Evolutionary conservation across 2,888 invertebrate species (phyloP).

Genomic region (Graphium colonna): DNA sequence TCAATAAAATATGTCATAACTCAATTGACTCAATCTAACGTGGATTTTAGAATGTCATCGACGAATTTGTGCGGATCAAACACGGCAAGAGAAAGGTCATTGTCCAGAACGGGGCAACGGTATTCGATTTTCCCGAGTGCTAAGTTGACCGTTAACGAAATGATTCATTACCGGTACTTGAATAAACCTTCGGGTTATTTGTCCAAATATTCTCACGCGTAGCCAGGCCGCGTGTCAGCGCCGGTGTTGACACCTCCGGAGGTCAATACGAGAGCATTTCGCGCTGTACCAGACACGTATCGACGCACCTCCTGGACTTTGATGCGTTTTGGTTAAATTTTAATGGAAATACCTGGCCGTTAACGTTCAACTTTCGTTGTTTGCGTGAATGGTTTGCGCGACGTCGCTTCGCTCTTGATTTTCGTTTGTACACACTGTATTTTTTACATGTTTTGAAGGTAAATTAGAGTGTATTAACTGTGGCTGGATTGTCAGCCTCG

Average conservation of each 20-base stretch:
- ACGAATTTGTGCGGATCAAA: conserved; percentile 58
- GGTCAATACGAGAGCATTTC: conserved; percentile 70
- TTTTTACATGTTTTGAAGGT: too few relatives aligned
- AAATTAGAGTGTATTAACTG: too few relatives aligned
- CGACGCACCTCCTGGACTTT: conserved; percentile 47
- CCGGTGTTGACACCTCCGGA: conserved; percentile 67
- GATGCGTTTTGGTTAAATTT: conserved; percentile 36
- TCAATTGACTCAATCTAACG: conserved; percentile 10
- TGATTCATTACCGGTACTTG: conserved; percentile 74
- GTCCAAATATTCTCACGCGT: conserved; percentile 77
- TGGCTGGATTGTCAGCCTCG: too few relatives aligned
- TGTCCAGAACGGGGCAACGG: conserved; percentile 45
- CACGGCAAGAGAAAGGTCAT: conserved; percentile 44
- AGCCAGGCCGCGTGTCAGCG: conserved; percentile 60
- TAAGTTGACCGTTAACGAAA: conserved; percentile 69
- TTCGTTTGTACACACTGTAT: too few relatives aligned
- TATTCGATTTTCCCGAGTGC: conserved; percentile 59
- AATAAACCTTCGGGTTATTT: conserved; percentile 70
- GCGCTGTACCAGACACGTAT: conserved; percentile 61
- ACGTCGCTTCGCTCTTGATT: neutral
- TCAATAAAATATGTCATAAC: too few relatives aligned
- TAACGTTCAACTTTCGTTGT: conserved; percentile 17
- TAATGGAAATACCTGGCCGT: conserved; percentile 14
- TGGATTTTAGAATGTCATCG: conserved; percentile 37
- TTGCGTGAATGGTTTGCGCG: conserved; percentile 9